Evolutionary conservation across 2,113 vertebrate species (phyloP), one percentile per base, ranked within the genome.

Genomic region (Oncorhynchus nerka): DNA sequence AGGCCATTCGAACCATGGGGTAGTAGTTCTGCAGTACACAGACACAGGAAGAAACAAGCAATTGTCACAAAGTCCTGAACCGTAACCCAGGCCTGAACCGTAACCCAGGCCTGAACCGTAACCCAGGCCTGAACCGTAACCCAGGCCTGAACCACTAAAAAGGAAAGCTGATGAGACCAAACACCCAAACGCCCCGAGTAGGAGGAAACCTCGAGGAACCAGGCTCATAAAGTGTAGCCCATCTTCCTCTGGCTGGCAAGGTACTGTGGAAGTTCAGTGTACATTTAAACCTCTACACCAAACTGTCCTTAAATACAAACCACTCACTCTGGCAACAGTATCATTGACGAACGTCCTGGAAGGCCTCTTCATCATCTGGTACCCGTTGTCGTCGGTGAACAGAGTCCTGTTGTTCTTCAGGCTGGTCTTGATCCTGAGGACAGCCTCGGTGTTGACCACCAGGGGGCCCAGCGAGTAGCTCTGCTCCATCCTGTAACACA

Each of bases 1-100:
- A 97, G 61, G 97, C 94, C 0, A 91, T 83, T 74, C 96, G 94
- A 1, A 95, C 96, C 95, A 98, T 94, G 45, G 97, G 97, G 77
- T 94, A 97, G 82, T 95, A 97, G 84, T 97, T 98, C 97, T 98
- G 85, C 45, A 82, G 45, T 69, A 11, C 51, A 55, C 15, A 19
- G 16, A 19, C 51, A 55, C 51, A 3, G n/a, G 51, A 55, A 78
- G 62, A 70, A 5, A 32, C 9, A 69, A 19, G 24, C 20, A 68
- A 19, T 2, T 39, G 20, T 49, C 3, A 28, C 24, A 45, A 24
- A 66, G 5, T 4, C 64, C 51, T 55, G 15, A 79, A 48, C 22
- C 16, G n/a, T n/a, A n/a, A n/a, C n/a, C n/a, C n/a, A n/a, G n/a
- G n/a, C n/a, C n/a, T n/a, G n/a, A n/a, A n/a, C n/a, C n/a, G 13